These are phyloP conservation scores for Macrosiphum euphorbiae DNA, from an alignment of 2,888 invertebrate genomes.

Conservation along the genomic window DNA sequence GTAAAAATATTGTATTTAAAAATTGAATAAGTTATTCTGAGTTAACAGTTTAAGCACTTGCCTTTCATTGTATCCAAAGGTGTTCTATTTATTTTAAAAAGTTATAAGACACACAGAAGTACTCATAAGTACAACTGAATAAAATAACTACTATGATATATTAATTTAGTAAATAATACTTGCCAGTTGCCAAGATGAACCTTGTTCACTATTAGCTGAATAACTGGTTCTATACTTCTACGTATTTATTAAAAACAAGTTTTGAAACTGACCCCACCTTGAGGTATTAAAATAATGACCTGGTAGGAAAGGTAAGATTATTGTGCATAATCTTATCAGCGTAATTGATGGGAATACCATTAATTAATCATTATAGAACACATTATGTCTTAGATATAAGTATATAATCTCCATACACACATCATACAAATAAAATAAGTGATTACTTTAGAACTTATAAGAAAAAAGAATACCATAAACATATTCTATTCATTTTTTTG, in stretches of 20 bases:
- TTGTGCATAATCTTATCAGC: constrained; percentile 29
- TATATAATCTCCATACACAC: constrained; percentile 54
- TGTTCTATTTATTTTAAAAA: not conserved
- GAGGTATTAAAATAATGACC: constrained; percentile 1
- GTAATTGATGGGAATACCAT: constrained; percentile 31
- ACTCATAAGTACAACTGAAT: constrained; percentile 1
- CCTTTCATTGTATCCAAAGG: constrained; percentile 44
- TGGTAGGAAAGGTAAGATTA: not conserved
- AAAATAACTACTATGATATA: not conserved
- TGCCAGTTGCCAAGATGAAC: constrained; percentile 9
- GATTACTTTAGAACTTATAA: constrained; percentile 48
- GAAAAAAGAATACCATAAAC: constrained; percentile 43
- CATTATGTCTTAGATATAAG: constrained; percentile 40
- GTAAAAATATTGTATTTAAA: not conserved
- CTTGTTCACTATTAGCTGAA: constrained; percentile 23
- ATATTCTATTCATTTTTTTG: constrained; percentile 23
- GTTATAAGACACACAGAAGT: not conserved
- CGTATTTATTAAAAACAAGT: constrained; percentile 50
- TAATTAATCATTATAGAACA: constrained; percentile 46
- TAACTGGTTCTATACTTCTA: constrained; percentile 40
- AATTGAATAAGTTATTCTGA: not conserved
- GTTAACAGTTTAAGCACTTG: constrained; percentile 4
- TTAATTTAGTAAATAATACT: not conserved
- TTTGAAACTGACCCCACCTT: constrained; percentile 56
- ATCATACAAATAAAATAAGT: constrained; percentile 60